Conservation (phyloP, 2,888 invertebrate species). For the Drosophila mettleri region DNA sequence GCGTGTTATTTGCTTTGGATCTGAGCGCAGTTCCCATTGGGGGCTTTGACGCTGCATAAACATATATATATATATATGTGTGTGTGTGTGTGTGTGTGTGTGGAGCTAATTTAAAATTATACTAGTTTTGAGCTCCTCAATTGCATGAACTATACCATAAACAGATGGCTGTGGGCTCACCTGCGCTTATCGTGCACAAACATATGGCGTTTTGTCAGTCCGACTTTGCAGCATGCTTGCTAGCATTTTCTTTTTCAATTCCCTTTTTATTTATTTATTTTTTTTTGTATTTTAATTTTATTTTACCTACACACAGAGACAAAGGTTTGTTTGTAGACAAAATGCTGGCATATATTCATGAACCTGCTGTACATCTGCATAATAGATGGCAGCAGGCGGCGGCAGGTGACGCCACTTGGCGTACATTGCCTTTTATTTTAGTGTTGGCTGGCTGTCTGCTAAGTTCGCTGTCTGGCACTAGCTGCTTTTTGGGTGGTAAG, state of each 20-base stretch:
- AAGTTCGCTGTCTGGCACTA: conserved; percentile 53
- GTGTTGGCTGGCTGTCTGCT: conserved; percentile 58
- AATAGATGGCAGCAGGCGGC: conserved; percentile 75
- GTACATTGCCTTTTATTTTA: conserved; percentile 78
- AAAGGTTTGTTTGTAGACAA: conserved; percentile 54
- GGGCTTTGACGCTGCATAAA: conserved; percentile 16
- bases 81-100: background rate
- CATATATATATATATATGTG: background rate
- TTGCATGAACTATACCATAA: conserved; percentile 21
- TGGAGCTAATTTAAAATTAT: conserved; percentile 74
- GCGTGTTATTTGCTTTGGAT: conserved; percentile 38
- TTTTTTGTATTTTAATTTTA: conserved; percentile 25
- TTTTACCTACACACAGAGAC: conserved; percentile 12
- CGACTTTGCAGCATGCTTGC: conserved; percentile 49
- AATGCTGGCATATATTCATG: conserved; percentile 76
- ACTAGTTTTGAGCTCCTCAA: conserved; percentile 59
- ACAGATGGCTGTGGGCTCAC: conserved; percentile 11
- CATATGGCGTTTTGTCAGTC: conserved; percentile 77
- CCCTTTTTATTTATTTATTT: conserved; percentile 11
- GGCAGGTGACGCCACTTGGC: conserved; percentile 75
- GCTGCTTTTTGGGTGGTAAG: conserved; percentile 65
- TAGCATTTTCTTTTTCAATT: background rate
- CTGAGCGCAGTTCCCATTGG: conserved; percentile 21
- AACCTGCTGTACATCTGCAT: conserved; percentile 79
- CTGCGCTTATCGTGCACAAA: conserved; percentile 67